Evolutionary conservation across 2,888 invertebrate genomes (phyloP), one percentile per base, ranked within the genome.

Genomic region (Escarpia spicata): DNA sequence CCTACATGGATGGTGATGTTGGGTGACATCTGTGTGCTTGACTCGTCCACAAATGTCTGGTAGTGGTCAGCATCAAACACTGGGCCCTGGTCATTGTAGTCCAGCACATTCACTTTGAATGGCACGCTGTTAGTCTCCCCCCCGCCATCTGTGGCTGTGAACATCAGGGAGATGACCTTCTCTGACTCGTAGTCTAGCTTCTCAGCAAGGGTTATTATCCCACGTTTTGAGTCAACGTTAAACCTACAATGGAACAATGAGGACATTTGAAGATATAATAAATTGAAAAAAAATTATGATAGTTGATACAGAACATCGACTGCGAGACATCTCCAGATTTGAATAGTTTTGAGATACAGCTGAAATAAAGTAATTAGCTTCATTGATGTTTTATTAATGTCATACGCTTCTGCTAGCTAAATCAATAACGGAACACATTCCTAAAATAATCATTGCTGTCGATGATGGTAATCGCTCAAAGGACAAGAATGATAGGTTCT

Each of bases 131-230:
- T 89, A 0, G 90, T 45, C 15, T 90, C 6, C 19, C 92, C 93
- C 4, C 93, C 93, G 12, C 93, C 92, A 31, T 93, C 93, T 15
- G 91, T 91, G 52, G 93, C 93, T 12, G 89, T 60, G 89, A 58
- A 60, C 91, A 52, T 44, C 31, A 93, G 43, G 15, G 43, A 31
- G 52, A 89, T 58, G 19, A n/a, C 75, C n/a, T 26, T 37, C 91
- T 37, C 92, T 90, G 19, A 91, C 90, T 95, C 95, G 93, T 94
- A 95, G 96, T 99, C 98, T 93, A 99, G 96, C 0, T 98, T 98
- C 95, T 98, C 98, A 0, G 98, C 98, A 0, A 98, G 98, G 95
- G 97, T 97, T 91, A 99, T 96, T 95, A 98, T 98, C 0, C 99
- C 99, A 0, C 97, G 98, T 43, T 97, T 97, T 91, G 98, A 97